These are phyloP conservation scores for Tricholauxania praeusta DNA, from an alignment of 2,888 invertebrate species.

Conservation along the genomic window DNA sequence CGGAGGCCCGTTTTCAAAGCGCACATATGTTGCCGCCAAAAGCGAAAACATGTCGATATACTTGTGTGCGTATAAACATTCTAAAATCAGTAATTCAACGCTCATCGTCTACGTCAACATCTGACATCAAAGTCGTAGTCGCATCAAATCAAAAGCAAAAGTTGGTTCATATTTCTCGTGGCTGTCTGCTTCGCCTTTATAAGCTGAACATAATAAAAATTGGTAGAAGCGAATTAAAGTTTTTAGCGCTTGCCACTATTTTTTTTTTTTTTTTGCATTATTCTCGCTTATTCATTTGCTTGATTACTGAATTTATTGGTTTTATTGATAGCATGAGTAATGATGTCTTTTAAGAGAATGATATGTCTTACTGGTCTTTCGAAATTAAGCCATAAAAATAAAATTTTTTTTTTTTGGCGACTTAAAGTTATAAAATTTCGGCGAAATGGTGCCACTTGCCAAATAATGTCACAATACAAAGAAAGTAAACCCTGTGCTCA, in stretches of 20 bases:
- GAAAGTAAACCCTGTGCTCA: too few species aligned
- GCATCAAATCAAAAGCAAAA: conserved; percentile 33
- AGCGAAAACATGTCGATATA: neutral
- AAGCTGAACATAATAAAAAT: conserved; percentile 38
- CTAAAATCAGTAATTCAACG: conserved; percentile 30
- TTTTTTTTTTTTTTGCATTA: neutral
- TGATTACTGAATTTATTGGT: conserved; percentile 49
- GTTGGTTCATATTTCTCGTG: conserved; percentile 2
- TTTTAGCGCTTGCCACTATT: conserved; percentile 1
- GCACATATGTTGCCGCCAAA: neutral
- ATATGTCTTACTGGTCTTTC: conserved; percentile 41
- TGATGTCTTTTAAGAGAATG: conserved; percentile 34
- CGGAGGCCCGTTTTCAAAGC: neutral
- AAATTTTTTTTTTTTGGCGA: conserved; percentile 19
- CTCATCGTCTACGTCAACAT: conserved; percentile 26
- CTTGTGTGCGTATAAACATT: too few species aligned
- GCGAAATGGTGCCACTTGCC: neutral
- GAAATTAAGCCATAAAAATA: conserved; percentile 54
- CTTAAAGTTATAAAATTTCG: neutral
- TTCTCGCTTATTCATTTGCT: conserved; percentile 36
- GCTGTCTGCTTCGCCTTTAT: conserved; percentile 29
- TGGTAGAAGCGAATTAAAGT: conserved; percentile 25
- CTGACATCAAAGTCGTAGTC: conserved; percentile 29
- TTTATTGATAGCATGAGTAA: conserved; percentile 51
- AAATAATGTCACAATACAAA: too few species aligned